phyloP scores from a whole-genome alignment of 2,888 invertebrate species.

The Sylvicola cinctus region DNA sequence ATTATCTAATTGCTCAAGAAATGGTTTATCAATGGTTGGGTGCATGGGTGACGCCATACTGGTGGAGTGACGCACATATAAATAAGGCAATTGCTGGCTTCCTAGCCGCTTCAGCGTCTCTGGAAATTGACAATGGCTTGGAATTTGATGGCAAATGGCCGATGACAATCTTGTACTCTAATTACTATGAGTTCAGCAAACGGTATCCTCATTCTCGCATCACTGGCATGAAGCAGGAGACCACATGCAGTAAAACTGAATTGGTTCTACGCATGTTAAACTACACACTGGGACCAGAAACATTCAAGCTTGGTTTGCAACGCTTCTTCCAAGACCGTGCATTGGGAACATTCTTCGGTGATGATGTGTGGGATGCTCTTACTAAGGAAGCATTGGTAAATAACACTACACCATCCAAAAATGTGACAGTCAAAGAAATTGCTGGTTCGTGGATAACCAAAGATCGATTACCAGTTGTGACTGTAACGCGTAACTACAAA shows the following conservation, averaged over 20 bases:
- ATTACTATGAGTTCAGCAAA: constrained; percentile 64
- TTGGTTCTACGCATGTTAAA: constrained; percentile 78
- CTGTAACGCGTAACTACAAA: constrained; percentile 44
- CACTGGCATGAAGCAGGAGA: constrained; percentile 49
- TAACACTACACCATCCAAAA: constrained; percentile 29
- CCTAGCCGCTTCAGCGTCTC: constrained; percentile 47
- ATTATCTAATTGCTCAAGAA: constrained; percentile 48
- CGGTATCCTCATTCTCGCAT: constrained; percentile 57
- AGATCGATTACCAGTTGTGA: constrained; percentile 56
- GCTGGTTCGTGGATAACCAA: constrained; percentile 68
- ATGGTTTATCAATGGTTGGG: constrained; percentile 65
- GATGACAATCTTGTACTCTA: constrained; percentile 53
- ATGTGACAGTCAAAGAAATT: constrained; percentile 42
- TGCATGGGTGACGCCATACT: constrained; percentile 48
- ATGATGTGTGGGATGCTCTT: constrained; percentile 59
- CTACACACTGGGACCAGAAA: constrained; percentile 54
- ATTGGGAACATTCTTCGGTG: constrained; percentile 38
- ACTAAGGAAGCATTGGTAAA: constrained; percentile 44
- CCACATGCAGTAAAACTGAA: constrained; percentile 52
- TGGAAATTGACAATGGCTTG: constrained; percentile 42
- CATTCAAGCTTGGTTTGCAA: constrained; percentile 52
- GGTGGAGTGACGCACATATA: constrained; percentile 57
- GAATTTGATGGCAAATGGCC: constrained; percentile 66
- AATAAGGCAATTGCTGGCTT: constrained; percentile 60
- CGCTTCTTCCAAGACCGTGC: constrained; percentile 36